phyloP scores from a whole-genome alignment of 2,888 invertebrate species.

The Tineola bisselliella region DNA sequence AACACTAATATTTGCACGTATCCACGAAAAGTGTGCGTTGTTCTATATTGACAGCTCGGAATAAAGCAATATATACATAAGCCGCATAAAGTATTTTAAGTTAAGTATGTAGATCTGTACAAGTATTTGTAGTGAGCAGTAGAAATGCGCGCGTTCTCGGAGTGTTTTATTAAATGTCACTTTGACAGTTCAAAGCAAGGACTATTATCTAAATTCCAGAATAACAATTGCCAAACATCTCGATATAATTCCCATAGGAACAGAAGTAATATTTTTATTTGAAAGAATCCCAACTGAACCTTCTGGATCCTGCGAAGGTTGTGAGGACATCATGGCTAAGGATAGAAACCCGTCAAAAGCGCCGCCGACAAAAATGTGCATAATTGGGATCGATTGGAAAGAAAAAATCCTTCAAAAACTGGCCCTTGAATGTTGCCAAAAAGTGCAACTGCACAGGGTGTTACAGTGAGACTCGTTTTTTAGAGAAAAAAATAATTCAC shows the following conservation, averaged over 20 bases:
- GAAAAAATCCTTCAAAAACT: slow-evolving; percentile 62
- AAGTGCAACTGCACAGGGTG: slow-evolving; percentile 59
- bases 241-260: background rate
- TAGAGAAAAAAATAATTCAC: too few relatives aligned
- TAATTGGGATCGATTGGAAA: slow-evolving; percentile 52
- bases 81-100: too few relatives aligned
- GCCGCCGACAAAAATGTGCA: slow-evolving; percentile 66
- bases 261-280: slow-evolving; percentile 46
- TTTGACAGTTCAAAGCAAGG: background rate
- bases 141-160: too few relatives aligned
- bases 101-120: too few relatives aligned
- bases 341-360: slow-evolving; percentile 33
- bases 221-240: background rate
- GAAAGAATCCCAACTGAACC: slow-evolving; percentile 42
- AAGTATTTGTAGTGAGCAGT: too few relatives aligned
- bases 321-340: background rate
- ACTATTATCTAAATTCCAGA: background rate
- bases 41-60: too few relatives aligned
- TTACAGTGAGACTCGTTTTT: background rate
- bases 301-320: background rate
- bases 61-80: too few relatives aligned
- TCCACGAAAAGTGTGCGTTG: too few relatives aligned
- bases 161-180: background rate
- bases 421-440: slow-evolving; percentile 63
- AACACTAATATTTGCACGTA: too few relatives aligned